Evolutionary conservation across 1,140 invertebrate genomes (phyloP).

Genomic region (Octopus bimaculoides): DNA sequence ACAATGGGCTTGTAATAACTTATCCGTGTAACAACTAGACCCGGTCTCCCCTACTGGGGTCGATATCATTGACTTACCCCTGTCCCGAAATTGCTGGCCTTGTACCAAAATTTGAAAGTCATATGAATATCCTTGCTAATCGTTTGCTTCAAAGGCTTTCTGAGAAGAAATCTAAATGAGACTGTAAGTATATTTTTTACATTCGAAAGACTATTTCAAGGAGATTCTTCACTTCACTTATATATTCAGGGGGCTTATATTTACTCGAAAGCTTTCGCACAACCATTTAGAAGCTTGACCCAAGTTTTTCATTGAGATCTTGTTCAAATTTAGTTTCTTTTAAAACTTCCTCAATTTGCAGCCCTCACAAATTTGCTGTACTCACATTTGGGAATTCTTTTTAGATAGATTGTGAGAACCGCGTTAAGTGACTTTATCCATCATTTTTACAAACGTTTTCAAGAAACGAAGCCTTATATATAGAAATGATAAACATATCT

Average conservation of each 20-base stretch:
- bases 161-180: conserved; percentile 2
- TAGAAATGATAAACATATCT: neutral
- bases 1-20: too few relatives aligned
- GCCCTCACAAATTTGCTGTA: neutral
- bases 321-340: neutral
- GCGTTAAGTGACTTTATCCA: neutral
- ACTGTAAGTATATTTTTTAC: neutral
- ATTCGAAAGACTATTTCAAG: neutral
- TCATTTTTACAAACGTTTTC: neutral
- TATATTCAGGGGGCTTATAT: neutral
- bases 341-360: conserved; percentile 3
- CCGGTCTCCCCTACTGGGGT: too few relatives aligned
- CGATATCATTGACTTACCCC: too few relatives aligned
- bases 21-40: too few relatives aligned
- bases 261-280: neutral
- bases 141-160: too few relatives aligned
- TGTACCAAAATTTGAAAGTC: too few relatives aligned
- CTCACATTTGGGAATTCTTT: neutral
- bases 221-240: neutral
- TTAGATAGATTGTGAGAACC: neutral
- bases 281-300: neutral
- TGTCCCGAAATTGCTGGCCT: too few relatives aligned
- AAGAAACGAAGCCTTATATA: neutral
- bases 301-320: neutral
- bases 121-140: too few relatives aligned